phyloP scores from a whole-genome alignment of 1,140 invertebrate species.

The Marisa cornuarietis region DNA sequence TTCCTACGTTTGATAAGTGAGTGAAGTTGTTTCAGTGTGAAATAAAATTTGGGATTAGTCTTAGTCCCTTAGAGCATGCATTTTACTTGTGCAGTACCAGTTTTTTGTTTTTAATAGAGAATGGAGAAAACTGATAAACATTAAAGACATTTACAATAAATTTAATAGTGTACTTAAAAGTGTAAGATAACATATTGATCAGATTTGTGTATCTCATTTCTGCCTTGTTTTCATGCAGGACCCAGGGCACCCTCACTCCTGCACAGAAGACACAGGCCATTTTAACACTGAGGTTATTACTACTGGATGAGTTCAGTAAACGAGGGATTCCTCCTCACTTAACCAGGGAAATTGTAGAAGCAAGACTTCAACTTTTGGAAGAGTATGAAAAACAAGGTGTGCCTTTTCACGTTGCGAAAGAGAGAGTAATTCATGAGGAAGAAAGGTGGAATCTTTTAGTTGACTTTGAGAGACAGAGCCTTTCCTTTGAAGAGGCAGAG shows the following conservation, averaged over 20 bases:
- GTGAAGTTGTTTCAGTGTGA: no score
- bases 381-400: slow-evolving; percentile 12
- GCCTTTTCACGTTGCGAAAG: slow-evolving; percentile 12
- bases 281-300: background rate
- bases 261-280: background rate
- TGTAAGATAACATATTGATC: background rate
- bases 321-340: slow-evolving; percentile 1
- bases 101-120: background rate
- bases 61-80: no score
- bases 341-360: slow-evolving; percentile 6
- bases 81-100: background rate
- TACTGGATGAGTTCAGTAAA: slow-evolving; percentile 1
- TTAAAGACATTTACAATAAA: no score
- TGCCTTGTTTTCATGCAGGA: no score
- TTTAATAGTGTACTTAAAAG: no score
- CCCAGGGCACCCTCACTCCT: no score
- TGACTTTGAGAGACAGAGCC: slow-evolving; percentile 15
- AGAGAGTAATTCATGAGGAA: slow-evolving; percentile 13
- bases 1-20: no score
- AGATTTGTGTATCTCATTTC: background rate
- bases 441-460: slow-evolving; percentile 13
- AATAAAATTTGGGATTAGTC: no score
- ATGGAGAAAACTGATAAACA: no score
- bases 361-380: slow-evolving; percentile 1
- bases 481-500: slow-evolving; percentile 16